Conservation (phyloP, 2,888 invertebrate species). For the Drosophila paramelanica region DNA sequence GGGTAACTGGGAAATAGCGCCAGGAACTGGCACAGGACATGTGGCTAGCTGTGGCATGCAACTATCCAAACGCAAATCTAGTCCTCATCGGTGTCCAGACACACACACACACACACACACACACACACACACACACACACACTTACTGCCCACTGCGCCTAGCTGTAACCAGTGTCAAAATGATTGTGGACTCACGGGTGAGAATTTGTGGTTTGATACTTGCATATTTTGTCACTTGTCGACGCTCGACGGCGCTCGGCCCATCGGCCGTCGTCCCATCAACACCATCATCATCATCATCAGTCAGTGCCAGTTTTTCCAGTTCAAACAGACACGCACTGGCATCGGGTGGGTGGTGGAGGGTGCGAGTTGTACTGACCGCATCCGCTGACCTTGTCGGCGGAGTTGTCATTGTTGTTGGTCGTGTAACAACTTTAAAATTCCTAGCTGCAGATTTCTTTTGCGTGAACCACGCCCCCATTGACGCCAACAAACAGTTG, state of each 20-base stretch:
- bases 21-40: constrained; percentile 45
- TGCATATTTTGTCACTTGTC: constrained; percentile 79
- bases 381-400: constrained; percentile 68
- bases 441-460: constrained; percentile 56
- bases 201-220: constrained; percentile 81
- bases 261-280: constrained; percentile 14
- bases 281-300: constrained; percentile 33
- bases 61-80: constrained; percentile 77
- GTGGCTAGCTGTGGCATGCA: constrained; percentile 63
- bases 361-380: constrained; percentile 33
- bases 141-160: constrained; percentile 1
- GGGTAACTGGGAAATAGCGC: constrained; percentile 16
- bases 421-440: constrained; percentile 63
- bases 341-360: not conserved
- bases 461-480: constrained; percentile 11
- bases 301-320: constrained; percentile 49
- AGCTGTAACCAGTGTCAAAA: constrained; percentile 76
- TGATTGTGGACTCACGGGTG: constrained; percentile 80
- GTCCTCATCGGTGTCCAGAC: constrained; percentile 50
- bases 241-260: constrained; percentile 14
- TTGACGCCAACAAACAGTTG: constrained; percentile 38
- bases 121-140: too few species aligned
- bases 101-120: too few species aligned
- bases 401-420: constrained; percentile 48
- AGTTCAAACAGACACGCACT: constrained; percentile 26